Base-by-base conservation (phyloP, 2,888 invertebrate species). In the Diabrotica balteata region DNA sequence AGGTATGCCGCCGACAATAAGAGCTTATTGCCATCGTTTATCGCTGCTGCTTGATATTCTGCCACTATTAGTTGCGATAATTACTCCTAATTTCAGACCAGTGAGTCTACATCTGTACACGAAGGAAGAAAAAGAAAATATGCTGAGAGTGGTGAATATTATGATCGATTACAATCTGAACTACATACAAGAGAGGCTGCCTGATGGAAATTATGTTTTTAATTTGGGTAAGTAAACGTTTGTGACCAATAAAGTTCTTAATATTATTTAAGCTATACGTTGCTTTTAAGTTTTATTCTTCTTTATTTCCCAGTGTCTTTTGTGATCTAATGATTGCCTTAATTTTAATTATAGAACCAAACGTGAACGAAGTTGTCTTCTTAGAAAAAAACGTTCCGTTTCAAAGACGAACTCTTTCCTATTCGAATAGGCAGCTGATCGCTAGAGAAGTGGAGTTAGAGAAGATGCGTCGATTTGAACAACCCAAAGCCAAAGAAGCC, bases 121-220 rank as follows among this genome's bases (percentile, higher is more conserved):
- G 22, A 85, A 87, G 4, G 86, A 86, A 70, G 96, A 96, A 83
- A 91, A 90, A 60, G 86, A 86, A 10, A 89, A 91, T 52, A 81
- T 98, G 45, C 81, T 86, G 0, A 85, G 89, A 43, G 90, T 95
- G 44, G 92, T 97, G 9, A 88, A 90, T 73, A 88, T 93, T 0
- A 94, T 98, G 95, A 90, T 96, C 59, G 93, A 95, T 80, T 94
- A 95, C 83, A 96, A 95, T 69, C 85, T 98, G 71, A 90, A 90
- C 63, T 96, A 94, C 83, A 86, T 89, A 0, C 97, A 97, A 83
- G 91, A 93, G 69, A 90, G 92, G 63, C 87, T 87, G 7, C 83
- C 85, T 0, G 95, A 96, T 72, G 96, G 96, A 3, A 88, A 88
- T 44, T 96, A 94, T 83, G 87, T 88, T 32, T 93, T 87, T 79